Percentiles rank a stretch among this genome's conserved stretches.
phyloP scores from a whole-genome alignment of 2,797 vertebrate species.

The Tympanoctomys barrerae region DNA sequence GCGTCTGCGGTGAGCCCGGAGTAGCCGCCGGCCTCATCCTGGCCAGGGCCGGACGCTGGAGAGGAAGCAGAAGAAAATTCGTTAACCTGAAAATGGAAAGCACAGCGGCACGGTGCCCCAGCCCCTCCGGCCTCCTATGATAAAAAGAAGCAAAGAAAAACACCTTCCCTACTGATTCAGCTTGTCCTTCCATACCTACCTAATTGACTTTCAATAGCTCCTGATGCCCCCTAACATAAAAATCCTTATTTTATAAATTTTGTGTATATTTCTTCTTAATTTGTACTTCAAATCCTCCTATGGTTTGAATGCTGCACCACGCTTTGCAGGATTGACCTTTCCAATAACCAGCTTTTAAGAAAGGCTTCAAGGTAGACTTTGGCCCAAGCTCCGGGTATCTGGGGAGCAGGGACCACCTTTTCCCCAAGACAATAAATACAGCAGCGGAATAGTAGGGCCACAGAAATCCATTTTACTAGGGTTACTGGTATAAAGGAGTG shows the following conservation, averaged over 20 bases:
- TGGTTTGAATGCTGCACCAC: not conserved
- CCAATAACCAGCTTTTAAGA: not conserved
- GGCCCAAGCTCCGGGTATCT: not conserved
- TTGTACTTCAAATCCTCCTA: not conserved
- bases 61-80: conserved; percentile 84
- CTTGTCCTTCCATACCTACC: not conserved
- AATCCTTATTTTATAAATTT: not conserved
- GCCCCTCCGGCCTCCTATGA: not conserved
- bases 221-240: conserved; percentile 8
- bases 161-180: not conserved
- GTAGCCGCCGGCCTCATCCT: conserved; percentile 91
- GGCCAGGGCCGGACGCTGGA: conserved; percentile 90
- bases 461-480: not conserved
- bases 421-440: not conserved
- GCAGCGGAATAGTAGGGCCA: not conserved
- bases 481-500: conserved; percentile 8
- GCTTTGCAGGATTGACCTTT: not conserved
- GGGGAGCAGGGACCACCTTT: not conserved
- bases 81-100: conserved; percentile 78
- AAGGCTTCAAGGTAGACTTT: not conserved
- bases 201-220: not conserved
- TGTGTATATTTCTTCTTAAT: not conserved
- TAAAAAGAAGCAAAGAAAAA: not conserved
- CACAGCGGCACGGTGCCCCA: not conserved
- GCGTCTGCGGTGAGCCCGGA: conserved; percentile 94